Percentiles rank a stretch among this genome's conserved stretches.
phyloP scores from a whole-genome alignment of 37 sponge, comb jelly and placozoan species.

The Theonella swinhoei region DNA sequence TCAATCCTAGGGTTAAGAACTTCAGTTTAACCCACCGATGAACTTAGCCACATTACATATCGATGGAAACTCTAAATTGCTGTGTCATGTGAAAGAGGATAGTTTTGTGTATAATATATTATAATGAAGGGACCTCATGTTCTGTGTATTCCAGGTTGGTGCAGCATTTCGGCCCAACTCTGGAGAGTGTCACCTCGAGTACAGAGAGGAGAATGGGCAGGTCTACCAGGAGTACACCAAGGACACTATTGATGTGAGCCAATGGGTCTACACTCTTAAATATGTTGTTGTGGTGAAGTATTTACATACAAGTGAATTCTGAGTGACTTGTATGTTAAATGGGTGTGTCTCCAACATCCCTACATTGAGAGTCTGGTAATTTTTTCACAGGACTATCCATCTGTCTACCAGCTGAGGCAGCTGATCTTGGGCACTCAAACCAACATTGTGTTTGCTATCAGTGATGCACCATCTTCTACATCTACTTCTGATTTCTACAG shows the following conservation, averaged over 20 bases:
- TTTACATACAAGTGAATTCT: too few relatives aligned
- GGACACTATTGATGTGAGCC: too few relatives aligned
- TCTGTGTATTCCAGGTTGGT: too few relatives aligned
- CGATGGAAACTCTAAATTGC: neutral
- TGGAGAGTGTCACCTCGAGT: neutral
- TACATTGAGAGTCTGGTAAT: neutral
- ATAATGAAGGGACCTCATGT: too few relatives aligned
- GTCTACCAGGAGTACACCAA: neutral
- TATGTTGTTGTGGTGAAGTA: too few relatives aligned
- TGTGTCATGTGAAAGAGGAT: neutral
- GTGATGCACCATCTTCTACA: too few relatives aligned
- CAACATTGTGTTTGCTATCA: conserved; percentile 18
- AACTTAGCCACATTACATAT: neutral
- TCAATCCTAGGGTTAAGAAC: too few relatives aligned
- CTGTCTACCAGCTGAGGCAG: conserved; percentile 60
- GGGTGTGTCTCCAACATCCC: neutral
- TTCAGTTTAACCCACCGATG: too few relatives aligned
- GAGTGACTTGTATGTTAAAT: too few relatives aligned
- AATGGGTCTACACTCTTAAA: too few relatives aligned
- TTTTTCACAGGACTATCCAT: conserved; percentile 73
- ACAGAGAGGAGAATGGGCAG: neutral
- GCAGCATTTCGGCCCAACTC: neutral
- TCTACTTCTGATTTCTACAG: too few relatives aligned
- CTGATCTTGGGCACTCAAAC: conserved; percentile 6
- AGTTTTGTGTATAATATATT: too few relatives aligned